A percentile compares a stretch with the other conserved stretches of the same genome.
Conservation (phyloP, 2,888 invertebrate species). For the Eulithis prunata region DNA sequence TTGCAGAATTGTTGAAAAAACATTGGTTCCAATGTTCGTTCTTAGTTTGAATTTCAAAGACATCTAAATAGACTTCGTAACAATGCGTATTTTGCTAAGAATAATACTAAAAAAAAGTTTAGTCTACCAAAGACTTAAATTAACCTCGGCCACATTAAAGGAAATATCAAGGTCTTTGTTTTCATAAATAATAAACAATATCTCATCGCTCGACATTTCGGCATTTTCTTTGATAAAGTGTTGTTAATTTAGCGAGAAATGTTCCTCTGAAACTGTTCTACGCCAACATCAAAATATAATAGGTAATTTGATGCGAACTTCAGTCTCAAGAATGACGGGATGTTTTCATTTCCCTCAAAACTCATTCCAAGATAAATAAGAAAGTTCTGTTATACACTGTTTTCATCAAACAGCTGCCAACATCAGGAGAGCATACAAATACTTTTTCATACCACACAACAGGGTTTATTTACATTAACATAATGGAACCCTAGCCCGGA, state of each 20-base stretch:
- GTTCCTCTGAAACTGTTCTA: slow-evolving; percentile 11
- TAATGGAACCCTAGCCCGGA: neutral
- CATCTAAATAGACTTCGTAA: no score
- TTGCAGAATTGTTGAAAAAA: no score
- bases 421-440: neutral
- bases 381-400: neutral
- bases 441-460: slow-evolving; percentile 3
- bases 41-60: no score
- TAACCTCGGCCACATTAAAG: neutral
- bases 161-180: neutral
- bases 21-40: no score
- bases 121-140: no score
- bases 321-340: neutral
- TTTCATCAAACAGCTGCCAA: slow-evolving; percentile 1
- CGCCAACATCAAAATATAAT: slow-evolving; percentile 11
- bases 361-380: neutral
- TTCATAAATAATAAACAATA: slow-evolving; percentile 14
- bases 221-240: slow-evolving; percentile 16
- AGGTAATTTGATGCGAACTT: slow-evolving; percentile 4
- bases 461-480: slow-evolving; percentile 16
- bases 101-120: no score
- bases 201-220: neutral
- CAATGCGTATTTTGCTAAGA: no score
- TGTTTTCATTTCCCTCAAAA: neutral
- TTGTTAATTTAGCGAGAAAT: slow-evolving; percentile 7